Evolutionary conservation across 2,888 invertebrate species (phyloP).

Genomic region (Drosophila bunnanda): DNA sequence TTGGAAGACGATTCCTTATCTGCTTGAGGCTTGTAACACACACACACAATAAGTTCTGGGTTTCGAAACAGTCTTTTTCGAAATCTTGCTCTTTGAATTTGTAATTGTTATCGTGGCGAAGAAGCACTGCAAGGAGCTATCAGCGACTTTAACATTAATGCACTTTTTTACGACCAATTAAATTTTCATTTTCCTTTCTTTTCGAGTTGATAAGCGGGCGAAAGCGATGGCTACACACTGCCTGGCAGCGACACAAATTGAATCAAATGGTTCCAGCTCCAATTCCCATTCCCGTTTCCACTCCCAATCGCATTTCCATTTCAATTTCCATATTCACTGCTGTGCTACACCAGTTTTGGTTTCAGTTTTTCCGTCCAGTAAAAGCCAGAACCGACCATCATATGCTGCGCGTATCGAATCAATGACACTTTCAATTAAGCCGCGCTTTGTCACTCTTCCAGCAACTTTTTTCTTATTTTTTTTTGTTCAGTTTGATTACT

Average conservation of each 20-base stretch:
- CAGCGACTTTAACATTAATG: conserved; percentile 47
- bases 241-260: conserved; percentile 21
- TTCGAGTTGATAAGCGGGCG: conserved; percentile 39
- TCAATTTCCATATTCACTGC: conserved; percentile 6
- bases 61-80: conserved; percentile 17
- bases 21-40: too few species aligned
- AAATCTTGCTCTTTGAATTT: conserved; percentile 3
- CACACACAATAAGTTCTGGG: neutral
- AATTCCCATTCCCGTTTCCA: neutral
- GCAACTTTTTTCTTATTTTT: neutral
- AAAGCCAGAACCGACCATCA: conserved; percentile 21
- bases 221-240: conserved; percentile 14
- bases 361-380: conserved; percentile 16
- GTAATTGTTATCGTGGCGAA: conserved; percentile 26
- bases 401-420: conserved; percentile 30
- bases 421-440: conserved; percentile 45
- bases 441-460: conserved; percentile 13
- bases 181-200: conserved; percentile 42
- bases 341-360: conserved; percentile 6
- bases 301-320: conserved; percentile 16
- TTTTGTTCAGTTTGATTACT: conserved; percentile 3
- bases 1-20: conserved; percentile 13
- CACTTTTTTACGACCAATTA: conserved; percentile 63
- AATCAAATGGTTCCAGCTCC: conserved; percentile 30
- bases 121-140: conserved; percentile 24